phyloP scores from a whole-genome alignment of 2,113 vertebrate genomes.

The Pterocles gutturalis region DNA sequence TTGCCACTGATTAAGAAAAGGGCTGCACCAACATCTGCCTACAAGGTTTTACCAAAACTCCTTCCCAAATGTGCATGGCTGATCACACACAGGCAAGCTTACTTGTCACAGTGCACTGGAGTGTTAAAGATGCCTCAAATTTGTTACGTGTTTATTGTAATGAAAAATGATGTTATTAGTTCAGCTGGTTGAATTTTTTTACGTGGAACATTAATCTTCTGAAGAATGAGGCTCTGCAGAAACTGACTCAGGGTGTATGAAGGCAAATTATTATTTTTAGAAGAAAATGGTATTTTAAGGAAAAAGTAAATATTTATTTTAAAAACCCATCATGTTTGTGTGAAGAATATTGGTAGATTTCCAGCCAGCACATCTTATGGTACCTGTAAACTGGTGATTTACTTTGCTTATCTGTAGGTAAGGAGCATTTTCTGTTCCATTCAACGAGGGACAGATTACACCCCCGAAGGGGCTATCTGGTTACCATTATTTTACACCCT shows the following conservation, averaged over 20 bases:
- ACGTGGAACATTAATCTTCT: background rate
- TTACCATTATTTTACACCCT: background rate
- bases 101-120: background rate
- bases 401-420: background rate
- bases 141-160: background rate
- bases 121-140: background rate
- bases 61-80: background rate
- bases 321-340: background rate
- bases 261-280: background rate
- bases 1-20: background rate
- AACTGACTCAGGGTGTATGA: background rate
- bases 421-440: background rate
- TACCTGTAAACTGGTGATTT: background rate
- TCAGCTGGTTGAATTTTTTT: background rate
- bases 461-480: background rate
- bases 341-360: background rate
- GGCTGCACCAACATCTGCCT: background rate
- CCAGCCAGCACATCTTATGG: background rate
- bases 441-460: fast-evolving
- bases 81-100: background rate
- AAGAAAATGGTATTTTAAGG: background rate
- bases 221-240: background rate
- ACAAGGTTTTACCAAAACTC: background rate
- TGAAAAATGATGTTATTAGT: background rate
- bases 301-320: background rate